Evolutionary conservation across 2,888 invertebrate genomes (phyloP).

Genomic region (Diaphora mendica): DNA sequence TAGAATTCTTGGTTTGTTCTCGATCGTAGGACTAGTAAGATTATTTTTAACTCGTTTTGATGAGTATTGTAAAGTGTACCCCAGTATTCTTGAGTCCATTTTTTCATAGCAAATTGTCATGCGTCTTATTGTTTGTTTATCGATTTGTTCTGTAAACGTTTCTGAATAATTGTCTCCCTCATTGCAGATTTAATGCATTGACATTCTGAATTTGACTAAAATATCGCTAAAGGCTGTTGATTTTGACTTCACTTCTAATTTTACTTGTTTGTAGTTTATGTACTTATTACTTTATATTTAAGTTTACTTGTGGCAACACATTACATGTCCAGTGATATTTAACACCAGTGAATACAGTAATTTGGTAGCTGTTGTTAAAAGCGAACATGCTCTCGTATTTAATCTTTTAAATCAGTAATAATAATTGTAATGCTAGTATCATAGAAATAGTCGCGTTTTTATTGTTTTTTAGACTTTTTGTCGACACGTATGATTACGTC

Average conservation of each 20-base stretch:
- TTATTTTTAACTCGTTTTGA: no score
- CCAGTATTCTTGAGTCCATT: no score
- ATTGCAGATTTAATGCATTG: conserved; percentile 37
- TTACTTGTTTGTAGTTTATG: conserved; percentile 21
- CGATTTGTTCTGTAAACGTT: not conserved
- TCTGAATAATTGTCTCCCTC: conserved; percentile 25
- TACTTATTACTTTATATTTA: conserved; percentile 19
- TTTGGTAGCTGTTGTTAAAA: conserved; percentile 11
- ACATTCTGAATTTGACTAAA: conserved; percentile 17
- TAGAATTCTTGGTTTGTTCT: no score
- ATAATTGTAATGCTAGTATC: not conserved
- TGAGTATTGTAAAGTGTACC: no score
- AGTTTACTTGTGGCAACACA: conserved; percentile 6
- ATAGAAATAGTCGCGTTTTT: conserved; percentile 1
- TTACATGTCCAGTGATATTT: conserved; percentile 27
- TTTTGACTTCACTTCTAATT: conserved; percentile 6
- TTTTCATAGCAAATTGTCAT: no score
- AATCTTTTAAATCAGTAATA: not conserved
- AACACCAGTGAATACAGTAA: conserved; percentile 34
- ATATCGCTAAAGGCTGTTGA: not conserved
- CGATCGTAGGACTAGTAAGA: no score
- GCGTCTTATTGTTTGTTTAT: no score
- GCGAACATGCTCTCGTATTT: conserved; percentile 2
- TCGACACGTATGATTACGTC: conserved; percentile 1
- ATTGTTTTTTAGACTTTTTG: conserved; percentile 10